phyloP scores from a whole-genome alignment of 2,113 vertebrate genomes.

The Eulacestoma nigropectus region DNA sequence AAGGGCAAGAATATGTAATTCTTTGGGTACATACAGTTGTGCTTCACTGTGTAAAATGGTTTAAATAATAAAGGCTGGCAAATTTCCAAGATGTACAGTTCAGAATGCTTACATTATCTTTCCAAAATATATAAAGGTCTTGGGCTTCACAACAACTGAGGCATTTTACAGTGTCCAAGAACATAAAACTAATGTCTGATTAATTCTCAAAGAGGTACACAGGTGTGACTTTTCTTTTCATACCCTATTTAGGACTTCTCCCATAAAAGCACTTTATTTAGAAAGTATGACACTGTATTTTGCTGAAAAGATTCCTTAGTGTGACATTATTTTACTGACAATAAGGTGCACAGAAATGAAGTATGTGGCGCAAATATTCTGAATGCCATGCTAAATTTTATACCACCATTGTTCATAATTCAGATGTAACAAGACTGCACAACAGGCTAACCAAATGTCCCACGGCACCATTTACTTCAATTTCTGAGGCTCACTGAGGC shows the following conservation, averaged over 20 bases:
- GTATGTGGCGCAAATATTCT: fast-evolving
- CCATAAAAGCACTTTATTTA: neutral
- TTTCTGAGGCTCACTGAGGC: neutral
- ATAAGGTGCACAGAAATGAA: neutral
- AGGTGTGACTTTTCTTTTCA: neutral
- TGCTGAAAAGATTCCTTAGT: neutral
- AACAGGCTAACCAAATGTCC: neutral
- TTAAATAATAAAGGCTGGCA: neutral
- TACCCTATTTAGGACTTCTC: neutral
- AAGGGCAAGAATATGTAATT: neutral
- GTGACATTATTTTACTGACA: neutral
- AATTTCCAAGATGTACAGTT: fast-evolving
- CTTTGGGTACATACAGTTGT: neutral
- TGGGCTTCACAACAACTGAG: neutral
- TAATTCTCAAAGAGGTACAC: neutral
- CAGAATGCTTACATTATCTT: neutral
- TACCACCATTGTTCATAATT: neutral
- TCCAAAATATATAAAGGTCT: neutral
- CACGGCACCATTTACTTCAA: neutral
- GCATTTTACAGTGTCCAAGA: neutral
- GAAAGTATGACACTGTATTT: neutral
- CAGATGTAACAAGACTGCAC: neutral
- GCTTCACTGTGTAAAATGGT: neutral
- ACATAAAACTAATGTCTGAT: fast-evolving
- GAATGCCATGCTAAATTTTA: neutral